Conservation (phyloP, 2,797 vertebrate genomes). For the Anabacerthia variegaticeps region DNA sequence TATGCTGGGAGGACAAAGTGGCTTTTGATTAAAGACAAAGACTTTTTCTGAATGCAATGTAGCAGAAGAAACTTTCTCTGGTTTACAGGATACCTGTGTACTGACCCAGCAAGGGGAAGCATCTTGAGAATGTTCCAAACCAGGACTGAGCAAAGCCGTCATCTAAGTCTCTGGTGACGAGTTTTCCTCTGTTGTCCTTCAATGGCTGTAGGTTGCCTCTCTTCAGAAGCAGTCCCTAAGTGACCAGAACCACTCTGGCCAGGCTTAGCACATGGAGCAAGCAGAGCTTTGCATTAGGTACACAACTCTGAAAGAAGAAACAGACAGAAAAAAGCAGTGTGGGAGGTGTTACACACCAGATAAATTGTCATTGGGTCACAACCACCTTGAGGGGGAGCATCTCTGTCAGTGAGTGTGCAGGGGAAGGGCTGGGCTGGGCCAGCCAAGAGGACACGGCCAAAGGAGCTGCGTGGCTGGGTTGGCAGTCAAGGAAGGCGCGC, state of each 20-base stretch:
- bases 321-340: not conserved
- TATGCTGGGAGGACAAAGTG: not conserved
- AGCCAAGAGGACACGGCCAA: too few relatives aligned
- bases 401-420: too few relatives aligned
- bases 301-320: not conserved
- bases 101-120: not conserved
- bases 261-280: not conserved
- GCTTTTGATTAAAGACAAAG: not conserved
- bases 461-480: too few relatives aligned
- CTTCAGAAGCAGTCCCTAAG: not conserved
- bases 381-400: too few relatives aligned
- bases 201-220: not conserved
- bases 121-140: not conserved
- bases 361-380: too few relatives aligned
- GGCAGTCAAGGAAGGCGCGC: too few relatives aligned
- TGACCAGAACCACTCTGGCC: not conserved
- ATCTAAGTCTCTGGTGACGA: not conserved
- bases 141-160: slow-evolving; percentile 1
- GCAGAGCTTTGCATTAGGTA: not conserved
- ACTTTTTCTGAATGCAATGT: not conserved
- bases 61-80: not conserved
- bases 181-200: not conserved
- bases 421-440: too few relatives aligned
- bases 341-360: too few relatives aligned
- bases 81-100: not conserved